Conservation (phyloP, 1,140 invertebrate species). For the Aradophagus sp. region DNA sequence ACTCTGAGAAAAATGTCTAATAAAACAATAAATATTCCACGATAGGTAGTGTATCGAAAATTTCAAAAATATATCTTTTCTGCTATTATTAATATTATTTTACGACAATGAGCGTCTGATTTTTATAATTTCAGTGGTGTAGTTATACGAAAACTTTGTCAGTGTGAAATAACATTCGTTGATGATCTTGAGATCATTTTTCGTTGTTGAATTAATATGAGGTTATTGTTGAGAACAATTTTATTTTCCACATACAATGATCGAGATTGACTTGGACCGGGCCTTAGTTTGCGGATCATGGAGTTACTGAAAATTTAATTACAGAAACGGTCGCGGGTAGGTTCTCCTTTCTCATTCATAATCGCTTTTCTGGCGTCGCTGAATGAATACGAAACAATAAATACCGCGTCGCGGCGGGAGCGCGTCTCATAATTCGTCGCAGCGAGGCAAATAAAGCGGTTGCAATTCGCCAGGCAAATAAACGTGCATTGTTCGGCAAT, state of each 20-base stretch:
- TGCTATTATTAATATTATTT: no score
- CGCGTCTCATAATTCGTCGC: constrained; percentile 34
- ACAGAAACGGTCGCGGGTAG: constrained; percentile 28
- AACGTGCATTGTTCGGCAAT: constrained; percentile 46
- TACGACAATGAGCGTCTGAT: no score
- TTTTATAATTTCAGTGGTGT: no score
- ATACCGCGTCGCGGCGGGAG: constrained; percentile 23
- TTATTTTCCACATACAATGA: constrained; percentile 9
- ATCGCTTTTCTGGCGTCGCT: constrained; percentile 31
- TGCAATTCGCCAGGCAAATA: constrained; percentile 44
- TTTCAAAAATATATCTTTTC: no score
- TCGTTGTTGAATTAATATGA: no score
- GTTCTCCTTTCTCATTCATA: constrained; percentile 29
- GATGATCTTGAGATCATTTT: no score
- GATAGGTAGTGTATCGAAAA: no score
- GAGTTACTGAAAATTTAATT: constrained; percentile 47
- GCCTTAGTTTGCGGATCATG: constrained; percentile 40
- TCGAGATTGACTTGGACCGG: constrained; percentile 8
- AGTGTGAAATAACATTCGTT: no score
- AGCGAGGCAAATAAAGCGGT: constrained; percentile 30
- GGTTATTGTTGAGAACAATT: constrained; percentile 6
- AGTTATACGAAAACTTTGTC: no score
- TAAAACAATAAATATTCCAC: no score
- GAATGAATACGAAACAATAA: constrained; percentile 50
- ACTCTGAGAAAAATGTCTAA: no score